These are phyloP conservation scores for Semotilus atromaculatus DNA, from an alignment of 2,797 vertebrate species.

Conservation along the genomic window DNA sequence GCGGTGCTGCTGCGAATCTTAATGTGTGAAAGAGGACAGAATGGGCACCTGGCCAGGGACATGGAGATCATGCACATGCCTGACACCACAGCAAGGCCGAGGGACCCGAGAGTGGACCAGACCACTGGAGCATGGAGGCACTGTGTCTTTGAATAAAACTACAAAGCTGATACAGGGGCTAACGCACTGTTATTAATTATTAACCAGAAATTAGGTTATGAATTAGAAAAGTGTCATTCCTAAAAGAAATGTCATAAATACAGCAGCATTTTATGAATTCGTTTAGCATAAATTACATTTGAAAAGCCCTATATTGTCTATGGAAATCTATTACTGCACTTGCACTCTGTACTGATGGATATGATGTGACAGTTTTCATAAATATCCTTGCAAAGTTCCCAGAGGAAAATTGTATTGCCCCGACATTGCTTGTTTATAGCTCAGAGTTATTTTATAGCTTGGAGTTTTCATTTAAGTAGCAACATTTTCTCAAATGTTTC, in stretches of 20 bases:
- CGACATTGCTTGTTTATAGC: background rate
- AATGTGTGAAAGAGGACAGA: constrained; percentile 68
- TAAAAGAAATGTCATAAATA: background rate
- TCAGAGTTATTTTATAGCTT: background rate
- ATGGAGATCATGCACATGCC: background rate
- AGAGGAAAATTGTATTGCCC: background rate
- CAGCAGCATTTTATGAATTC: background rate
- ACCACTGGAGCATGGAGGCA: constrained; percentile 10
- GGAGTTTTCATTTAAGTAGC: background rate
- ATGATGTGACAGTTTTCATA: background rate
- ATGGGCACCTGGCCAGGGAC: constrained; percentile 51
- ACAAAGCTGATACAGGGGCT: background rate
- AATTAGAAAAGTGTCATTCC: background rate
- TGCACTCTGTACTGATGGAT: background rate
- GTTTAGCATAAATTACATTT: background rate
- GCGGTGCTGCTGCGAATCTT: constrained; percentile 61
- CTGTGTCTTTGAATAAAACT: constrained; percentile 15
- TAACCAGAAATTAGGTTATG: background rate
- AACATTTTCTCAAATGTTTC: background rate
- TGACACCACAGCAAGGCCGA: background rate
- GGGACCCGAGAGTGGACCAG: background rate
- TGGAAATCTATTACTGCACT: background rate
- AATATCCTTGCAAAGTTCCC: background rate
- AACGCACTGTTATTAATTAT: background rate
- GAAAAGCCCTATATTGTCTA: background rate